phyloP scores from a whole-genome alignment of 2,888 invertebrate species.

The Eristalinus aeneus region DNA sequence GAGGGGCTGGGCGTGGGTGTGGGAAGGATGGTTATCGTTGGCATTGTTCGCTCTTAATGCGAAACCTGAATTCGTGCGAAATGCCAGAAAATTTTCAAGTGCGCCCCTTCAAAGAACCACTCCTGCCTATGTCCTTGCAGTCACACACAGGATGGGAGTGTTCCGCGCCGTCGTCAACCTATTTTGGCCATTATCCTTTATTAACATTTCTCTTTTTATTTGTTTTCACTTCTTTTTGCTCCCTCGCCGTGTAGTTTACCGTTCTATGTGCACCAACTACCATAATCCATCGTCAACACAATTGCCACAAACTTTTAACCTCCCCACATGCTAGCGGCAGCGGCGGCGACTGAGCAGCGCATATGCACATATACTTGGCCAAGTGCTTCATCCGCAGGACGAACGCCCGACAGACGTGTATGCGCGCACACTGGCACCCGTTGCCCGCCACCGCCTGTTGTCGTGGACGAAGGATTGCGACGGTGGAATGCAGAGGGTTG shows the following conservation, averaged over 20 bases:
- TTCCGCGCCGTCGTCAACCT: slow-evolving; percentile 61
- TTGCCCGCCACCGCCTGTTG: not conserved
- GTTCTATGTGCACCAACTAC: slow-evolving; percentile 55
- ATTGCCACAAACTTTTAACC: slow-evolving; percentile 68
- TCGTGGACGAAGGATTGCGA: slow-evolving; percentile 52
- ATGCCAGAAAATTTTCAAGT: slow-evolving; percentile 63
- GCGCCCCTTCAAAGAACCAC: slow-evolving; percentile 46
- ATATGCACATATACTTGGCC: not conserved
- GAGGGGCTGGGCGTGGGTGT: not conserved
- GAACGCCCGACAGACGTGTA: not conserved
- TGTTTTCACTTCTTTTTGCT: not conserved
- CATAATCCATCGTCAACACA: slow-evolving; percentile 68
- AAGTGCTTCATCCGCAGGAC: slow-evolving; percentile 5
- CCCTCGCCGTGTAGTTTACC: slow-evolving; percentile 48
- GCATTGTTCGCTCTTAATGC: slow-evolving; percentile 46
- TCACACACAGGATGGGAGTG: slow-evolving; percentile 6
- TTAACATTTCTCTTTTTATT: slow-evolving; percentile 61
- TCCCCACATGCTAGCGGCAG: slow-evolving; percentile 14
- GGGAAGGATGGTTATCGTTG: not conserved
- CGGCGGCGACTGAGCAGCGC: slow-evolving; percentile 7
- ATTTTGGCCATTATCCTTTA: slow-evolving; percentile 69
- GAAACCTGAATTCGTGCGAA: slow-evolving; percentile 65
- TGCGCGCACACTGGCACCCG: not conserved
- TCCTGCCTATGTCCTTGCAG: too few relatives aligned
- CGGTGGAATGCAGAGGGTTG: slow-evolving; percentile 2